Evolutionary conservation across 2,888 invertebrate genomes (phyloP), one percentile per base, ranked within the genome.

Genomic region (Dryococelus australis): DNA sequence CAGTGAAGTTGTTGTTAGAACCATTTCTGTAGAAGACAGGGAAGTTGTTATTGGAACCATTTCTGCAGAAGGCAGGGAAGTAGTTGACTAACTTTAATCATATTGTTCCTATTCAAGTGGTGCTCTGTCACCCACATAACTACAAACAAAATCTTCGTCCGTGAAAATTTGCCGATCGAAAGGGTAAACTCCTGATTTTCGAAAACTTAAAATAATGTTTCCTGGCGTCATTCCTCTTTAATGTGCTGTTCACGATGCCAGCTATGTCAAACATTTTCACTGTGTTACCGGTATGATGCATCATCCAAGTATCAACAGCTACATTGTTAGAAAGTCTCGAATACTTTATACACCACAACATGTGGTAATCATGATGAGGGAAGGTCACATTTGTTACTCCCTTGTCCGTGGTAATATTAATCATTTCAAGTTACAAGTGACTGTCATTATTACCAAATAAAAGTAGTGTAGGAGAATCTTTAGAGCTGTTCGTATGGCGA

Each of bases 221-320:
- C 85, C 89, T 81, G 91, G 91, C 84, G 91, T 91, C 90, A 92
- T 90, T 27, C 91, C 90, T 89, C 90, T 89, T 87, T 90, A 90
- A 88, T 91, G 90, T 10, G 92, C 92, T 87, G 89, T 89, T 65
- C 13, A 91, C 90, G 88, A 91, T 91, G 88, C 88, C 90, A 87
- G 92, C 91, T 24, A 93, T 90, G 87, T 92, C 90, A 90, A 93
- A 92, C 53, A 93, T 92, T 1, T 91, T 91, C 26, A 92, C 8
- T 83, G 83, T 83, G 28, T 43, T 28, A 28, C 83, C 83, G 26
- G 81, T 5, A 20, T 81, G 81, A 12, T 90, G 89, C 88, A 91
- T 88, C 91, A 92, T 88, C 91, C 91, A 92, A 24, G 90, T 90
- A 88, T 92, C 91, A 47, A 91, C 90, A 47, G 91, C 91, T 53